Base-by-base conservation (phyloP, 2,113 vertebrate genomes). In the Sardina pilchardus region DNA sequence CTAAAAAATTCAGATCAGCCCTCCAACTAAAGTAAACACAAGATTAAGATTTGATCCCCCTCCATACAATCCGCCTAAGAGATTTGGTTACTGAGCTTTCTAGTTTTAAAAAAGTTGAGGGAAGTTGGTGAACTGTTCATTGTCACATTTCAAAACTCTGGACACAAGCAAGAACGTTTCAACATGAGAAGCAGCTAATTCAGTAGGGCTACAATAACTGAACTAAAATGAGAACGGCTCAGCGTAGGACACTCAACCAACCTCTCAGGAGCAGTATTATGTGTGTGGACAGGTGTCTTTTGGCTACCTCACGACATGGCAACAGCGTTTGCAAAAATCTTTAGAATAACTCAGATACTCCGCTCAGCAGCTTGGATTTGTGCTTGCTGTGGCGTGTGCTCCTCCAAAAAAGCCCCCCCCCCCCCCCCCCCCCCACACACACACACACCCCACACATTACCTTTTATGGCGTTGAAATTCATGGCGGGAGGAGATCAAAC, bases 381-480 rank as follows among this genome's bases (percentile, higher is more conserved):
- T 71, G 63, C 63, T 71, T 9, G 30, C 16, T 30, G 30, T 16
- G 71, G 0, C 4, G 71, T 16, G 30, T 10, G 14, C 71, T 78
- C 30, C 71, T 78, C 26, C 71, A 34, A 78, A 78, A 78, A 78
- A 34, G 30, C 12, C 12, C 30, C 67, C 53, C 48, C 16, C 53
- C 71, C n/a, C n/a, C n/a, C n/a, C n/a, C n/a, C n/a, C n/a, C n/a
- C n/a, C n/a, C n/a, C n/a, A n/a, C n/a, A n/a, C n/a, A n/a, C n/a
- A n/a, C n/a, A n/a, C n/a, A n/a, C n/a, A n/a, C n/a, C n/a, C n/a
- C n/a, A n/a, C n/a, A n/a, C n/a, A n/a, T n/a, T 78, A 34, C 71
- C 71, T 78, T 78, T 78, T 78, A 78, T 39, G 71, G 71, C 19
- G 71, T 17, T 34, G 71, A 78, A 78, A 78, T 39, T 36, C 71